Evolutionary conservation across 2,797 vertebrate genomes (phyloP).

Genomic region (Clarias platycephalus): DNA sequence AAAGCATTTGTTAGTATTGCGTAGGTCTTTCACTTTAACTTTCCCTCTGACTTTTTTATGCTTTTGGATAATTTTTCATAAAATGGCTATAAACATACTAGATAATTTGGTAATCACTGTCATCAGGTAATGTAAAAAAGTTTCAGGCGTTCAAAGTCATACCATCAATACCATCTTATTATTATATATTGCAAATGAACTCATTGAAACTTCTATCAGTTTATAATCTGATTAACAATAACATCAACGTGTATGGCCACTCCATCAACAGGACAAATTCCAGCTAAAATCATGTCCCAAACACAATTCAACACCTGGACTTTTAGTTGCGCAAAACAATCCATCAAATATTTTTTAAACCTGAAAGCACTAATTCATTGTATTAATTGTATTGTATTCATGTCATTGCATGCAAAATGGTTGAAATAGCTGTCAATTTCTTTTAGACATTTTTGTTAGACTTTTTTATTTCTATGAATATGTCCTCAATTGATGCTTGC

Average conservation of each 20-base stretch:
- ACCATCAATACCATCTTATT: slow-evolving; percentile 1
- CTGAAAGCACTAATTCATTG: too few relatives aligned
- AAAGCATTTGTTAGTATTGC: background rate
- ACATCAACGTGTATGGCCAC: background rate
- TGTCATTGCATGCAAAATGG: too few relatives aligned
- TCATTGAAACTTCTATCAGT: background rate
- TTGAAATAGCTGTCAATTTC: too few relatives aligned
- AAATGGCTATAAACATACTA: background rate
- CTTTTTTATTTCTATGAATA: too few relatives aligned
- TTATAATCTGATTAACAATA: background rate
- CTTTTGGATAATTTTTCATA: background rate
- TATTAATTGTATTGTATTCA: too few relatives aligned
- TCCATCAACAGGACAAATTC: slow-evolving; percentile 17
- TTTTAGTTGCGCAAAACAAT: background rate
- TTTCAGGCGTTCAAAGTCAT: background rate
- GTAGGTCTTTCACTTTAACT: background rate
- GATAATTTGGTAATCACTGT: background rate
- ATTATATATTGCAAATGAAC: background rate
- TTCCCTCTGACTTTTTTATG: background rate
- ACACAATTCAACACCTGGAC: background rate
- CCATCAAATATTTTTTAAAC: too few relatives aligned
- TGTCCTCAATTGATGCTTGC: too few relatives aligned
- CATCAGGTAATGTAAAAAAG: background rate
- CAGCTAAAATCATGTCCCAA: background rate
- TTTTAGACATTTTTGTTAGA: too few relatives aligned